phyloP scores from a whole-genome alignment of 2,888 invertebrate species.

The Microctonus brassicae region DNA sequence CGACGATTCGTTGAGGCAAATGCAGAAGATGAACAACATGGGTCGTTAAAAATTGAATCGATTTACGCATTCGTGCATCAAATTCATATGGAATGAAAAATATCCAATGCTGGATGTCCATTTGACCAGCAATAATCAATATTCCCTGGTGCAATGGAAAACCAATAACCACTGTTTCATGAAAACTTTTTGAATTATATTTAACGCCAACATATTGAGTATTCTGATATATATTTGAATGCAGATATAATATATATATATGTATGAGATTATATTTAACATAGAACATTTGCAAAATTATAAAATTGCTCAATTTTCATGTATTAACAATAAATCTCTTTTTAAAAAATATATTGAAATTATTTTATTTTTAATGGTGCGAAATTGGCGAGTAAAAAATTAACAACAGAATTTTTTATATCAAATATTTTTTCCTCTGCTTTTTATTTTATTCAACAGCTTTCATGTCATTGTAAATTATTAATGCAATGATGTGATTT shows the following conservation, averaged over 20 bases:
- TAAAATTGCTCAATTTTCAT: not conserved
- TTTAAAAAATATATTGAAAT: no score
- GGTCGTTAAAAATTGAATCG: conserved; percentile 63
- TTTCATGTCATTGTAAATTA: not conserved
- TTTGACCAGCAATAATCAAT: conserved; percentile 52
- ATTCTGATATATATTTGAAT: not conserved
- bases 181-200: conserved; percentile 8
- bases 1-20: conserved; percentile 50
- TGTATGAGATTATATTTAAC: not conserved
- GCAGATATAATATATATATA: not conserved
- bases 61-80: conserved; percentile 56
- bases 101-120: conserved; percentile 38
- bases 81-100: conserved; percentile 57
- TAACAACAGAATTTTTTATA: not conserved
- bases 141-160: conserved; percentile 25
- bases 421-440: not conserved
- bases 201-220: no score
- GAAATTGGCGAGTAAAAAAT: not conserved
- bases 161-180: conserved; percentile 1
- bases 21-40: conserved; percentile 53
- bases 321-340: not conserved
- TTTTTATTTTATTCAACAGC: not conserved
- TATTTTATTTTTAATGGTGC: not conserved
- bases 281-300: not conserved
- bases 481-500: not conserved